Base-by-base conservation (phyloP, 2,113 vertebrate species). In the Phrynosoma blainvillii region DNA sequence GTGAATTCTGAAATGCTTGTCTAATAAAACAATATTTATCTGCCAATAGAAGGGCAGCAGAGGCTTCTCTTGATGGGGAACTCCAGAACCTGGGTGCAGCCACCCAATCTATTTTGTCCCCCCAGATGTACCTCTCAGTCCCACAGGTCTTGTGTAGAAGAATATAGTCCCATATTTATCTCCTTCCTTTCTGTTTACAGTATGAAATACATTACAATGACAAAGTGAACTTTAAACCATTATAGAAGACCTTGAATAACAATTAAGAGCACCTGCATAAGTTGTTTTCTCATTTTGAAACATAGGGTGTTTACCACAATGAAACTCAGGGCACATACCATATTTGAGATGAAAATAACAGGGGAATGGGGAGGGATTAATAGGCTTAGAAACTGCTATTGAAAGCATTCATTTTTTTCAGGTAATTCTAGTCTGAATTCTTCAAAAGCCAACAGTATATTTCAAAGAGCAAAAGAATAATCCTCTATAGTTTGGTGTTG, bases 381-480 rank as follows among this genome's bases (percentile, higher is more conserved):
- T 76, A 27, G 6, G 66, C 84, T 76, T 42, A 7, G 9, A 81
- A 25, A 23, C 42, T 79, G 20, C 2, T 66, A 3, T 0, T 30
- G 13, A 42, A n/a, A 65, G 32, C 77, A n/a, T 25, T 40, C 16
- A 30, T 18, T 75, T 40, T 5, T 40, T 7, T 7, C 78, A 40
- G n/a, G n/a, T 13, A 65, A 80, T 1, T 36, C 65, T 80, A 56
- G 71, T 47, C 32, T 75, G 54, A 84, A 62, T 62, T 84, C 71
- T 84, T 62, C n/a, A 84, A 85, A 74, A 84, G 52, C 70, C 70
- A 75, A 36, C n/a, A 36, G 47, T 74, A 54, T 52, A 54, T 40
- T 84, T 84, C 54, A 40, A 66, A 62, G 71, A 82, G 23, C 13
- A 68, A 42, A 82, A 68, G 20, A 27, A 42, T 59, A 76, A 62